Base-by-base conservation (phyloP, 2,113 vertebrate species). In the Pygoscelis antarcticus region DNA sequence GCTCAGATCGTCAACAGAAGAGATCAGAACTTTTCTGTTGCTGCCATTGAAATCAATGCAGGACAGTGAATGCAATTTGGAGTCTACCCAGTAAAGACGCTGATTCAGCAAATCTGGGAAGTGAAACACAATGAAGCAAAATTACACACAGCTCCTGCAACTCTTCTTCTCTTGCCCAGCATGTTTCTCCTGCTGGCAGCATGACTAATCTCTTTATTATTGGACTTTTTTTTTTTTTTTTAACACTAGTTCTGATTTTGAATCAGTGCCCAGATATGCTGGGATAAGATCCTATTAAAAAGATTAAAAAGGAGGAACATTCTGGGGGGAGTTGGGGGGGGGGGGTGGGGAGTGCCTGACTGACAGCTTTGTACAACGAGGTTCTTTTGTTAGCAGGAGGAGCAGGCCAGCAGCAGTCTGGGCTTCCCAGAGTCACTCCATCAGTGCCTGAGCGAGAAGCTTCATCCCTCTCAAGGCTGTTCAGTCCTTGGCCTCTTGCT, bases 71-170 rank as follows among this genome's bases (percentile, higher is more conserved):
- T 99, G 99, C 93, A 99, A 97, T 97, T 99, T 99, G 91, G 99
- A 99, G 97, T 99, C 99, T 61, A 99, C 99, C 99, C 99, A 99
- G 96, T 99, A 99, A 27, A 99, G 97, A 94, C 99, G 99, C 89
- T 99, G 98, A 97, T 98, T 99, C 96, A 99, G 98, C 97, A 99
- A 97, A 98, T 99, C 99, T 99, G 98, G 83, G 91, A 86, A 96
- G 92, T 76, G 88, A 95, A 97, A 87, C 93, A 93, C 82, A 94
- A 84, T 68, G 79, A 96, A 82, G 78, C 79, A 94, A 91, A 94
- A 96, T 96, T 46, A 97, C 69, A 96, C 79, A 81, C 70, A 78
- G 47, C 70, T 92, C 64, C 70, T 64, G 91, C 83, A 92, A 83
- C 72, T 68, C 81, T 83, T 55, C 85, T 88, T 80, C 93, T 93